These are phyloP conservation scores for Plagodis dolabraria DNA, from an alignment of 2,888 invertebrate genomes.

Conservation along the genomic window DNA sequence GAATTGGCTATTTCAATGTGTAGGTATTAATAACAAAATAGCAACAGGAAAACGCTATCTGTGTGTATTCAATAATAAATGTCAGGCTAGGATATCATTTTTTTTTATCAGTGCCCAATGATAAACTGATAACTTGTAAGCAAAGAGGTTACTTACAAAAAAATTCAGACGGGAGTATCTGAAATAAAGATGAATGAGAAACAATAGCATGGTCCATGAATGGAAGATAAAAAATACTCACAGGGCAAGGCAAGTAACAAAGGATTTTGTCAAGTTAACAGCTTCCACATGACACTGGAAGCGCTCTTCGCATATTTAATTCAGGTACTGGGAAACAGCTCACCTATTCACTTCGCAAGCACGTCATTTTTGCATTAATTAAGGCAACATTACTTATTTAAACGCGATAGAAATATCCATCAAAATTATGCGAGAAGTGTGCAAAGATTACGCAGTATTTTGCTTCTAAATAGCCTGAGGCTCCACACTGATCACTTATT, in stretches of 20 bases:
- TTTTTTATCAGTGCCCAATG: not conserved
- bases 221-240: slow-evolving; percentile 2
- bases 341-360: slow-evolving; percentile 23
- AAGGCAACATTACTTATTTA: slow-evolving; percentile 11
- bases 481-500: no score
- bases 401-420: slow-evolving; percentile 14
- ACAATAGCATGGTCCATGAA: slow-evolving; percentile 11
- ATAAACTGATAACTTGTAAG: not conserved
- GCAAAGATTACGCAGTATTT: no score
- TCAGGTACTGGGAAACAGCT: slow-evolving; percentile 11
- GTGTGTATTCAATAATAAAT: no score
- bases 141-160: not conserved
- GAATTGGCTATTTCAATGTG: no score
- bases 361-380: slow-evolving; percentile 37
- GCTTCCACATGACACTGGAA: slow-evolving; percentile 16
- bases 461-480: no score
- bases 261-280: not conserved
- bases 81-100: no score
- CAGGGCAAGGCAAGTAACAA: not conserved
- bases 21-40: no score
- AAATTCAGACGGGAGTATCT: no score
- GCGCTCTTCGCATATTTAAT: slow-evolving; percentile 20
- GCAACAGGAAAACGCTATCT: no score
- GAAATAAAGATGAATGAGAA: slow-evolving; percentile 5
- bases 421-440: slow-evolving; percentile 2